Base-by-base conservation (phyloP, 1,140 invertebrate genomes). In the Hyles euphorbiae region DNA sequence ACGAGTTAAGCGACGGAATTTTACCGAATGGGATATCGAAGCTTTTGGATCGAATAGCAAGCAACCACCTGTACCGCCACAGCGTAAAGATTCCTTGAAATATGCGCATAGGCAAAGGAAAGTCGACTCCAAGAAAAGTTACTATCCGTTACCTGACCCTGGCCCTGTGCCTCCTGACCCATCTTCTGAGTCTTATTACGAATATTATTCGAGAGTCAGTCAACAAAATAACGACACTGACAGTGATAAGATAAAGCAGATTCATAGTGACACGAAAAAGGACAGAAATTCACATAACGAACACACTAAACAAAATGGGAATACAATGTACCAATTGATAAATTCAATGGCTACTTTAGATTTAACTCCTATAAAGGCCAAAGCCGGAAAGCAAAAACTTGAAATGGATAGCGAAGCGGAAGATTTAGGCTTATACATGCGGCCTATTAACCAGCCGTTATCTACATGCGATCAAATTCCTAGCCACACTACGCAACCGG, bases 11-110 rank as follows among this genome's bases (percentile, higher is more conserved):
- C 72, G 89, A 60, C 83, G 87, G 61, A 87, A 91, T 65, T 89
- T 90, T 65, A 90, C 87, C 2, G 90, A 89, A 63, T 92, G 91
- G 91, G 86, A 91, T 58, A 87, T 87, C 34, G 88, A 90, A 63
- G 68, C 82, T 5, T 86, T 85, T 67, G 74, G 70, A 48, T 66
- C 75, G 22, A 83, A 79, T 54, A 80, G 81, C 12, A 71, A 89
- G 79, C 76, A 68, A 86, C 75, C 88, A 83, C 72, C 87, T 64
- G 65, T 75, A 5, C 82, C 79, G 11, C 87, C 84, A 47, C 83
- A 84, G 64, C 76, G 85, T 58, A 88, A 83, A 70, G 89, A 89
- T 72, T 89, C 89, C n/a, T 71, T 85, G 22, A 89, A 90, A 72
- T 89, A 90, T 74, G 78, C 88, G 12, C 87, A 89, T 60, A 68